These are phyloP conservation scores for Oncorhynchus keta DNA, from an alignment of 2,113 vertebrate species.

Conservation along the genomic window DNA sequence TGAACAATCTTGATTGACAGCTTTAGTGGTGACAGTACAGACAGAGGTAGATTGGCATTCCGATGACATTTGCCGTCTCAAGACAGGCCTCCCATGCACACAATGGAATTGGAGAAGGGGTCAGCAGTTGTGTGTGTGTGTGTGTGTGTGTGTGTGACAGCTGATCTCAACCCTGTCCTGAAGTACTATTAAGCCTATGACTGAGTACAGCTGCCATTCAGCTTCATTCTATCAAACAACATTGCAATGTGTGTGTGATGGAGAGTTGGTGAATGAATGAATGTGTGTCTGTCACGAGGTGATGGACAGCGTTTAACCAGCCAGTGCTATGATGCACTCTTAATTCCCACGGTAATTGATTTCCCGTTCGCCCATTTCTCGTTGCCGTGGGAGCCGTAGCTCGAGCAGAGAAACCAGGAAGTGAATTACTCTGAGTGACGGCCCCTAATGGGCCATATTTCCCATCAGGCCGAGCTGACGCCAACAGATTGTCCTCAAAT, in stretches of 20 bases:
- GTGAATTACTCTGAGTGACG: constrained; percentile 58
- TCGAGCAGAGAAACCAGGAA: constrained; percentile 56
- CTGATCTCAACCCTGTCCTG: neutral
- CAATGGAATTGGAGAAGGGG: neutral
- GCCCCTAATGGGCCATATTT: constrained; percentile 44
- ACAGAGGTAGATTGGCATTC: neutral
- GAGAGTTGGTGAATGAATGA: neutral
- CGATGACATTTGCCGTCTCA: neutral
- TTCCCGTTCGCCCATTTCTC: constrained; percentile 38
- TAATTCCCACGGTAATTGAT: constrained; percentile 57
- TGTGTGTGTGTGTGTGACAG: neutral
- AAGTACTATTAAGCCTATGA: neutral
- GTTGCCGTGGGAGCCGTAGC: constrained; percentile 19
- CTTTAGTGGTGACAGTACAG: constrained; percentile 1
- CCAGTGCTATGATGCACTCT: constrained; percentile 20
- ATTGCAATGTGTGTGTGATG: neutral
- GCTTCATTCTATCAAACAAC: neutral
- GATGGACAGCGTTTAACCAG: neutral
- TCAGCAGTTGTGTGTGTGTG: neutral
- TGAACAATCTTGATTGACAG: neutral
- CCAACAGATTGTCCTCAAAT: constrained; percentile 14
- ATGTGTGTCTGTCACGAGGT: neutral
- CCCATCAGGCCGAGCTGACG: constrained; percentile 40
- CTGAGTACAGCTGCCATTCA: neutral
- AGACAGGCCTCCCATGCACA: neutral